Conservation (phyloP, 2,888 invertebrate genomes). For the Cephonodes hylas region DNA sequence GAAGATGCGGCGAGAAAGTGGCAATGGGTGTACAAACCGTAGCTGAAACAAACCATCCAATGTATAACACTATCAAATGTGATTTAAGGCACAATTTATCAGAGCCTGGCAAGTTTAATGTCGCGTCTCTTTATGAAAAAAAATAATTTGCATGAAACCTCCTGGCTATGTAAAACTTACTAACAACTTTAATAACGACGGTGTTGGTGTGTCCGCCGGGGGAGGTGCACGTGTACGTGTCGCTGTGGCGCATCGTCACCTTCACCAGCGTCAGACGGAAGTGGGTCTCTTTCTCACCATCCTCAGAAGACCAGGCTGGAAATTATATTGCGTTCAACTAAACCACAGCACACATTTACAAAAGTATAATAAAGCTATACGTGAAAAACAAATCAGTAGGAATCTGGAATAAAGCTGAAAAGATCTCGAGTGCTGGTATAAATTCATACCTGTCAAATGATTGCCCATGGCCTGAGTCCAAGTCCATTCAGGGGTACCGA, state of each 20-base stretch:
- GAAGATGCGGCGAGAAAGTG: conserved; percentile 82
- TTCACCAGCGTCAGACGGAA: conserved; percentile 91
- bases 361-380: too few relatives aligned
- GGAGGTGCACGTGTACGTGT: conserved; percentile 91
- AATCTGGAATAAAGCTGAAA: too few relatives aligned
- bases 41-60: conserved; percentile 56
- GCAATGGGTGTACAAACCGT: conserved; percentile 84
- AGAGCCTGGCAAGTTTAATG: background rate
- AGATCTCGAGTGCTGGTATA: too few relatives aligned
- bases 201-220: conserved; percentile 90
- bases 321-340: conserved; percentile 14
- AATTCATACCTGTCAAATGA: conserved; percentile 85
- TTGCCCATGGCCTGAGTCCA: conserved; percentile 91
- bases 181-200: conserved; percentile 87
- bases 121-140: background rate
- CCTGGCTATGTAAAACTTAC: conserved; percentile 73
- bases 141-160: background rate
- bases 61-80: background rate
- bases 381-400: too few relatives aligned
- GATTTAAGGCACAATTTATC: background rate
- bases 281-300: conserved; percentile 89
- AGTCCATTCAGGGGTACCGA: conserved; percentile 93
- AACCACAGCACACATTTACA: too few relatives aligned
- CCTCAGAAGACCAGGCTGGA: conserved; percentile 87
- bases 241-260: conserved; percentile 91